Base-by-base conservation (phyloP, 1,140 invertebrate genomes). In the Drosophila rufa region DNA sequence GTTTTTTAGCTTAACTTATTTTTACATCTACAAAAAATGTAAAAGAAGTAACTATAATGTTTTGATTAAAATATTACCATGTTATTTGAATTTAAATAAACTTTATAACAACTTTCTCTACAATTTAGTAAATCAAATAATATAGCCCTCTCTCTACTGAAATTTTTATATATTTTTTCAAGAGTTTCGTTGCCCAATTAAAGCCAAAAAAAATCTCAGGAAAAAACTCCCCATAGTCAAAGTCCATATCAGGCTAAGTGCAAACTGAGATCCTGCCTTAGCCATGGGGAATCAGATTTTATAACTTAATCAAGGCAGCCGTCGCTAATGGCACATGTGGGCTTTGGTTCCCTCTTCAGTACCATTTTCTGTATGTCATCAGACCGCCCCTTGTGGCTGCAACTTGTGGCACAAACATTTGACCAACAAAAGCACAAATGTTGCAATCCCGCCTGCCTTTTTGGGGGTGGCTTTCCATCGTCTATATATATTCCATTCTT, bases 281-380 rank as follows among this genome's bases (percentile, higher is more conserved):
- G 27, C 51, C 4, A 15, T 27, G 53, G 60, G 76, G 66, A 90
- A 82, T 87, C 77, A 57, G 58, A 74, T 73, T 90, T 90, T 85
- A 90, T 85, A 85, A 90, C 85, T 90, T 76, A 90, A 90, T 90
- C 85, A 90, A 90, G 45, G 81, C 85, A 90, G 86, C 70, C 82
- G 81, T 82, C 40, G 81, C 64, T 91, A 90, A 90, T 90, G 81
- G 86, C 86, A 85, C 85, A 85, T 84, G 73, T 91, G 86, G 85
- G 85, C 66, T 47, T 65, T 80, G 48, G 42, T 42, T 57, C 62
- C 36, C 9, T 60, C 48, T 59, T 59, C 53, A 33, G 55, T 56
- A 42, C 65, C 55, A 19, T 50, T 65, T 57, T 57, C 48, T 56
- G 42, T 46, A n/a, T 73, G 55, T 74, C 70, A 74, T 51, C 70